Percentiles rank a stretch among this genome's conserved stretches.
These are phyloP conservation scores for Smutsia temminckii DNA, from an alignment of 2,797 vertebrate species.

Conservation along the genomic window DNA sequence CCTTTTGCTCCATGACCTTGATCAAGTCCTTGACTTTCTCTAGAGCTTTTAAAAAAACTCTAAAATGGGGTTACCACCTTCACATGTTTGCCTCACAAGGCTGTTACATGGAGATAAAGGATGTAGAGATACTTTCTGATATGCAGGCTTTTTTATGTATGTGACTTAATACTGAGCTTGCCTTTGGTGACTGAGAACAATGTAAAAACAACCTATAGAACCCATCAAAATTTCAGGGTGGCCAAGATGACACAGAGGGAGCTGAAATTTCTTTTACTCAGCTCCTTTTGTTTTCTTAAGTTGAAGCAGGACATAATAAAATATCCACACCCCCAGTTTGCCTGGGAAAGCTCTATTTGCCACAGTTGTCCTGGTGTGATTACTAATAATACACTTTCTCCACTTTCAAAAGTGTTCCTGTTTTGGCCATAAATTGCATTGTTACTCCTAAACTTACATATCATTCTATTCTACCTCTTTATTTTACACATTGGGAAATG, in stretches of 20 bases:
- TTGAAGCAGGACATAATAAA: background rate
- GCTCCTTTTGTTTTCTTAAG: background rate
- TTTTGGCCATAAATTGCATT: background rate
- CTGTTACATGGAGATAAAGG: background rate
- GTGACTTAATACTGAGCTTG: conserved; percentile 4
- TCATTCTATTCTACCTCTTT: background rate
- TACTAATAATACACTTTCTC: background rate
- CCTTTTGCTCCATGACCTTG: background rate
- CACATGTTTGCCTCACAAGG: background rate
- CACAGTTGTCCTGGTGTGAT: background rate
- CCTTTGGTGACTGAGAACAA: background rate
- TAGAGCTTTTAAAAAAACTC: background rate
- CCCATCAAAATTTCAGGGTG: background rate
- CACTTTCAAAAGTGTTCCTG: background rate
- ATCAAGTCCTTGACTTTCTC: background rate
- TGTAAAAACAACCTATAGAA: background rate
- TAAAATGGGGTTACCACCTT: background rate
- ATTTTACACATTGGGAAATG: background rate
- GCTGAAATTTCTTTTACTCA: conserved; percentile 14
- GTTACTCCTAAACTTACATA: background rate
- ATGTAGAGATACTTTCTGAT: background rate
- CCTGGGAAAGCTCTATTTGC: background rate
- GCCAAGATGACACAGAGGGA: background rate
- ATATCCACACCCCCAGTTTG: background rate
- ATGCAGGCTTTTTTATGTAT: background rate